These are phyloP conservation scores for Halcyon chelicuti DNA, from an alignment of 2,797 vertebrate species.

Conservation along the genomic window DNA sequence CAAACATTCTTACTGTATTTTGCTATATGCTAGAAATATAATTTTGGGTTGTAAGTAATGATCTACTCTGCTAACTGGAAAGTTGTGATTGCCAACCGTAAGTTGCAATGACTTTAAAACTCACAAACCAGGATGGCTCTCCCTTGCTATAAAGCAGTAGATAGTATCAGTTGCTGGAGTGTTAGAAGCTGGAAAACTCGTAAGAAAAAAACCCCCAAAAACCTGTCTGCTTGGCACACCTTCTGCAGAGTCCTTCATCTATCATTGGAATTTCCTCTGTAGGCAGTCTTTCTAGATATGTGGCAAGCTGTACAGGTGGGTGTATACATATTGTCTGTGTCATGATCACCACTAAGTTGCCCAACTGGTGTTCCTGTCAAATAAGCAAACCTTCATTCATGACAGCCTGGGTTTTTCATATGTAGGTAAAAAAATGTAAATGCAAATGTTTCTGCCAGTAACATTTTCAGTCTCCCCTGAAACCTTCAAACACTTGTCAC, in stretches of 20 bases:
- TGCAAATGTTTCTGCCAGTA: neutral
- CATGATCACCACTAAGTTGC: neutral
- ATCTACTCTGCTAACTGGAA: neutral
- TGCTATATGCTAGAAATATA: neutral
- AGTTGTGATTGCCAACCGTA: neutral
- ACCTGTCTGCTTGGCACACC: neutral
- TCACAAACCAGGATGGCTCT: neutral
- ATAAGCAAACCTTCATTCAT: neutral
- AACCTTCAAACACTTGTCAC: neutral
- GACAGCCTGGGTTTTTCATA: neutral
- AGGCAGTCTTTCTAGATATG: neutral
- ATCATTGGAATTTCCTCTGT: neutral
- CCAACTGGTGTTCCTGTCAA: neutral
- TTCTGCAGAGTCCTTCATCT: neutral
- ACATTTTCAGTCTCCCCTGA: neutral
- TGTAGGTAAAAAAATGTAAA: neutral
- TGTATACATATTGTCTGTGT: neutral
- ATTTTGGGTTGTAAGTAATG: neutral
- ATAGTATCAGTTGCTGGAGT: neutral
- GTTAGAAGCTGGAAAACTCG: neutral
- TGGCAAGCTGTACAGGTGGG: slow-evolving; percentile 7
- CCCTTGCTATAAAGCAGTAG: neutral
- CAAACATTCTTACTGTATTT: neutral
- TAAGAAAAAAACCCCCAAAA: neutral
- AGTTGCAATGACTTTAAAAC: neutral